A percentile compares a stretch with the other conserved stretches of the same genome.
Evolutionary conservation across 2,113 vertebrate species (phyloP).

Genomic region (Perca fluviatilis): DNA sequence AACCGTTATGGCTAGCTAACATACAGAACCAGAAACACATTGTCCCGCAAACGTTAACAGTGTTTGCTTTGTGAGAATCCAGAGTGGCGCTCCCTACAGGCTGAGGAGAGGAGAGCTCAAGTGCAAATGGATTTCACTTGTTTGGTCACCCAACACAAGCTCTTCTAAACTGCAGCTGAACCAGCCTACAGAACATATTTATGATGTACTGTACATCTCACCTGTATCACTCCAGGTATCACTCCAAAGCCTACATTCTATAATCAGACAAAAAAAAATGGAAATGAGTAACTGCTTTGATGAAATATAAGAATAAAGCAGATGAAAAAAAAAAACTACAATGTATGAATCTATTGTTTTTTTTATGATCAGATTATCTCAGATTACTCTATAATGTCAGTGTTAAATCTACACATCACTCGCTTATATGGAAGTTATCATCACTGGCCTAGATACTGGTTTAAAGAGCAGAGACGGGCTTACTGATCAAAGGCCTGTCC

Average conservation of each 20-base stretch:
- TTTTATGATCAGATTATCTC: constrained; percentile 50
- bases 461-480: background rate
- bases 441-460: constrained; percentile 22
- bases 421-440: background rate
- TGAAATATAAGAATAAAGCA: background rate
- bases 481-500: constrained; percentile 1
- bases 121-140: background rate
- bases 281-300: background rate
- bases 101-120: background rate
- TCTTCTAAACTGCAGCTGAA: background rate
- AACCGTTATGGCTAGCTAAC: too few species aligned
- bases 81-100: background rate
- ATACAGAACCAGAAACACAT: too few species aligned
- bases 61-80: background rate
- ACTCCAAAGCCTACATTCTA: too few species aligned
- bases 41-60: background rate
- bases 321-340: background rate
- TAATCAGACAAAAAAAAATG: background rate
- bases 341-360: background rate
- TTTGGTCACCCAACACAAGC: background rate
- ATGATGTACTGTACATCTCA: background rate
- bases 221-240: background rate
- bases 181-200: background rate
- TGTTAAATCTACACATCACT: background rate
- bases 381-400: constrained; percentile 28